Base-by-base conservation (phyloP, 2,888 invertebrate genomes). In the Lampropteryx suffumata region DNA sequence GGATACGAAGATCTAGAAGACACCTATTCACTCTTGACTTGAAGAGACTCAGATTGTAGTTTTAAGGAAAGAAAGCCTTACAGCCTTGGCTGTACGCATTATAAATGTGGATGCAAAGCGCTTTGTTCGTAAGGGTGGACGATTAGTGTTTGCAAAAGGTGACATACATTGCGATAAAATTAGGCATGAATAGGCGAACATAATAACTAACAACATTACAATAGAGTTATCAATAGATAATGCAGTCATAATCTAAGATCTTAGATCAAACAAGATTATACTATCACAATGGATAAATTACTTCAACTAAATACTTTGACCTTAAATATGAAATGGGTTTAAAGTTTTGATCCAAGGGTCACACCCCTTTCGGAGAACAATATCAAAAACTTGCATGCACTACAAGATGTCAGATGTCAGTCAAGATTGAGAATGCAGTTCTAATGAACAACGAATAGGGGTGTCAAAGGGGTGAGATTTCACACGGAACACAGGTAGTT, bases 401-500 rank as follows among this genome's bases (percentile, higher is more conserved):
- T n/a, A 79, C 75, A 75, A 69, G 62, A 59, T 67, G 65, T 67
- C 73, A 53, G 39, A 69, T 64, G 78, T 73, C 76, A 68, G 74
- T 69, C 80, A 76, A 67, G 67, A 65, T 66, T 50, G 62, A 64
- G 74, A 79, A 78, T 78, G 76, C 73, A 74, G 57, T 72, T 78
- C 67, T 79, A 78, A 82, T 79, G 73, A 72, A 62, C 59, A 61
- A 61, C 48, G 60, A 64, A 65, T 67, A 59, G 54, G 63, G 67
- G 57, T 68, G 68, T 62, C 59, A 54, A 47, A 48, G 52, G 54
- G 59, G 59, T 53, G 59, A 59, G 62, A 40, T 48, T 67, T 71
- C 71, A 71, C 68, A 71, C 65, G 58, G 48, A 37, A 41, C 21
- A 51, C 48, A 40, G 57, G 28, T 32, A 42, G 28, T 46, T 37